These are phyloP conservation scores for Cyprinus carpio DNA, from an alignment of 2,113 vertebrate species.

Conservation along the genomic window DNA sequence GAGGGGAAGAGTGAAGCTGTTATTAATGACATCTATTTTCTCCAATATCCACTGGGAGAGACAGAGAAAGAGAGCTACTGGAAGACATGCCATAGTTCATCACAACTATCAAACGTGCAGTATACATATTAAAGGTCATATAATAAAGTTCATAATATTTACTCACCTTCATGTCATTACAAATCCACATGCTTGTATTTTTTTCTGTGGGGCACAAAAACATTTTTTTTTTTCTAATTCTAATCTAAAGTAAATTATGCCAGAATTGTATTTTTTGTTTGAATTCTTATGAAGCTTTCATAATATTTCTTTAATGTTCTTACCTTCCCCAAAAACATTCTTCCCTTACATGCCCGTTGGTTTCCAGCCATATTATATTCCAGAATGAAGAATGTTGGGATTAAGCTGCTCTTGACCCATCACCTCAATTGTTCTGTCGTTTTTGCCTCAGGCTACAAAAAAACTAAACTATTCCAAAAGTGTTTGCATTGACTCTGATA, in stretches of 20 bases:
- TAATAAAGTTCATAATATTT: not conserved
- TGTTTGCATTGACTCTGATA: slow-evolving; percentile 64
- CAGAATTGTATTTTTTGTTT: not conserved
- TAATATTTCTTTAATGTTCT: not conserved
- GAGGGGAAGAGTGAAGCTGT: slow-evolving; percentile 77
- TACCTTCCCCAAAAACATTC: not conserved
- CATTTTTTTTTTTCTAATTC: no score
- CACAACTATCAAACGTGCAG: not conserved
- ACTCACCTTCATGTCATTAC: not conserved
- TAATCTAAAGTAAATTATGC: not conserved
- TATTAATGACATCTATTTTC: slow-evolving; percentile 82
- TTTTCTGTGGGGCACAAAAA: not conserved
- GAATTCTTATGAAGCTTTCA: not conserved
- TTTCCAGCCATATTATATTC: not conserved
- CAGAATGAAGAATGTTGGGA: slow-evolving; percentile 15
- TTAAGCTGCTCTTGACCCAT: slow-evolving; percentile 28
- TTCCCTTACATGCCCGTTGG: no score
- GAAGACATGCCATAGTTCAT: not conserved
- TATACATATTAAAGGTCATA: not conserved
- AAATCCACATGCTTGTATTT: no score
- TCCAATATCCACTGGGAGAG: slow-evolving; percentile 61
- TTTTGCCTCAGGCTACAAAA: slow-evolving; percentile 42
- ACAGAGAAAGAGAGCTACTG: slow-evolving; percentile 4
- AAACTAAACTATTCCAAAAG: slow-evolving; percentile 54
- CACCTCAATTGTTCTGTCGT: slow-evolving; percentile 38